Evolutionary conservation across 2,888 invertebrate species (phyloP).

Genomic region (Polia nebulosa): DNA sequence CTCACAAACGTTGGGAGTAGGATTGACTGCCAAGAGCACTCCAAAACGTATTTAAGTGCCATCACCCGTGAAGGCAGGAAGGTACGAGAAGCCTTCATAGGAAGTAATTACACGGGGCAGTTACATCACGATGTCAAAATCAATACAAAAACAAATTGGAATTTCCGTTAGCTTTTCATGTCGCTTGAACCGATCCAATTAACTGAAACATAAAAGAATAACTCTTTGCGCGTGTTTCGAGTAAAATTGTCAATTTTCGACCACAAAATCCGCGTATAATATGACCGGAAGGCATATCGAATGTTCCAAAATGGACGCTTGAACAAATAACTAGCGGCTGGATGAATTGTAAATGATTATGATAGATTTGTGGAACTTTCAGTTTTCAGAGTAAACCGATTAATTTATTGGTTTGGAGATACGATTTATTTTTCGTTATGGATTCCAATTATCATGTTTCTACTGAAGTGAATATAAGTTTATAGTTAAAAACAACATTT

Average conservation of each 20-base stretch:
- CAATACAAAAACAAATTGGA: slow-evolving; percentile 52
- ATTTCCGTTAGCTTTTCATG: slow-evolving; percentile 35
- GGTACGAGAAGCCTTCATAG: slow-evolving; percentile 13
- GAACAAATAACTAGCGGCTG: slow-evolving; percentile 26
- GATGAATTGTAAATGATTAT: slow-evolving; percentile 50
- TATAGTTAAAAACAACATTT: too few species aligned
- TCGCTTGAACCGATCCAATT: slow-evolving; percentile 36
- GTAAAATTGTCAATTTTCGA: neutral
- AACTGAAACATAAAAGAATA: slow-evolving; percentile 22
- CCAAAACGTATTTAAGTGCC: slow-evolving; percentile 27
- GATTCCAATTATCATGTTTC: neutral
- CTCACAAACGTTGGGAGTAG: slow-evolving; percentile 24
- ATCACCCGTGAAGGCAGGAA: slow-evolving; percentile 4
- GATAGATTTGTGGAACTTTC: slow-evolving; percentile 49
- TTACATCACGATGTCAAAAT: slow-evolving; percentile 36
- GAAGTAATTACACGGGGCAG: slow-evolving; percentile 29
- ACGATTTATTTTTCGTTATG: slow-evolving; percentile 15
- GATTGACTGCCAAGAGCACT: slow-evolving; percentile 23
- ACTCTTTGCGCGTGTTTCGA: slow-evolving; percentile 24
- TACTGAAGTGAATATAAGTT: neutral
- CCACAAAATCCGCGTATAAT: neutral
- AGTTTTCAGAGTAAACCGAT: slow-evolving; percentile 8
- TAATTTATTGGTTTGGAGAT: slow-evolving; percentile 28
- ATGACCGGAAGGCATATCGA: slow-evolving; percentile 15
- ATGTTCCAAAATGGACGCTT: slow-evolving; percentile 35